phyloP scores from a whole-genome alignment of 2,113 vertebrate species.

The Ranitomeya variabilis region DNA sequence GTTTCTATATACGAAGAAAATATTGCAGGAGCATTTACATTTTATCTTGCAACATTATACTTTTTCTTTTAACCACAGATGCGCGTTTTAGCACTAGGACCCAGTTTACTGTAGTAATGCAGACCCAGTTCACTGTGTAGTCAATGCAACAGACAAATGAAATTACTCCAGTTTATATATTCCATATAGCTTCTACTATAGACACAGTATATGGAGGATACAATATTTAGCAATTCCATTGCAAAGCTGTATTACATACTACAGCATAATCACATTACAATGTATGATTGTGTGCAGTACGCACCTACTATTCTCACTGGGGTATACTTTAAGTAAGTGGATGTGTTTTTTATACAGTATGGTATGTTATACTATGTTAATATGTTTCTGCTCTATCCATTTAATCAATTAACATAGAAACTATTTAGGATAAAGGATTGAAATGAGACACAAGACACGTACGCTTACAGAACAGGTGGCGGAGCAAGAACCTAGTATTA shows the following conservation, averaged over 20 bases:
- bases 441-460: slow-evolving; percentile 7
- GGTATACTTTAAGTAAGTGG: not conserved
- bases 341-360: not conserved
- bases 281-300: not conserved
- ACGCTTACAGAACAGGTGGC: slow-evolving; percentile 7
- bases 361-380: not conserved
- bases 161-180: not conserved
- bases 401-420: not conserved
- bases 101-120: too few species aligned
- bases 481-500: not conserved
- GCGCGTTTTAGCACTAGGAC: too few species aligned
- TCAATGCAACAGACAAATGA: too few species aligned
- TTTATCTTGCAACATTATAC: too few species aligned
- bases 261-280: not conserved
- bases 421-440: not conserved
- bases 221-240: not conserved
- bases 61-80: too few species aligned
- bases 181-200: not conserved
- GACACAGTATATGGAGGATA: not conserved
- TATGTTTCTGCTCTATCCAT: not conserved
- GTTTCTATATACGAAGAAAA: not conserved
- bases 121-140: too few species aligned
- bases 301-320: not conserved
- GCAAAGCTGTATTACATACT: too few species aligned
- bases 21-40: not conserved